Base-by-base conservation (phyloP, 2,113 vertebrate species). In the Xiphophorus couchianus region DNA sequence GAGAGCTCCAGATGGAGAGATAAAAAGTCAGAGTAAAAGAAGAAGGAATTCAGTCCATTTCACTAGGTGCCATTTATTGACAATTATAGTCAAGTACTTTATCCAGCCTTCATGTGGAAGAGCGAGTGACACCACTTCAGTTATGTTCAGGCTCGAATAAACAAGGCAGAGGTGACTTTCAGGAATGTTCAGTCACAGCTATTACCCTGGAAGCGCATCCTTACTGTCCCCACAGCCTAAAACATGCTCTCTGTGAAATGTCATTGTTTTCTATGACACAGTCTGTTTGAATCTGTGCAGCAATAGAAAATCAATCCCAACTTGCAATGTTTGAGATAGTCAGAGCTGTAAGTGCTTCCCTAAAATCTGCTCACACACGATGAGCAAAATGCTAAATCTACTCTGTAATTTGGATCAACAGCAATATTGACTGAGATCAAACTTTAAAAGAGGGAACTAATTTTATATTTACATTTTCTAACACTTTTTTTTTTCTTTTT, bases 71-170 rank as follows among this genome's bases (percentile, higher is more conserved):
- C 89, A 77, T 90, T 92, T 89, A 88, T 87, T 88, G 86, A 72
- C 87, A 90, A 93, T 93, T 91, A 93, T 67, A 83, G 44, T 85
- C 66, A 80, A 93, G 91, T 78, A 77, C 90, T 92, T 89, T 74
- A 84, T 83, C 88, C 67, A 44, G 54, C 71, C 73, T 80, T 71
- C 66, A 69, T n/a, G 25, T 51, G 33, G 67, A 85, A 73, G 80
- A 74, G 74, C 87, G 67, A 85, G 84, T 85, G 77, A 81, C 74
- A 87, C 66, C 6, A 54, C 73, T 89, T 84, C 76, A 66, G 66
- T 87, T 85, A 63, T 81, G 39, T 73, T 72, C 72, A 76, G 54
- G 58, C 11, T 10, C 61, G 39, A 63, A 86, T 66, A 79, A 79
- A 86, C 81, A 76, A 61, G 5, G 48, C 64, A 29, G 73, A 78